These are phyloP conservation scores for Linepithema humile DNA, from an alignment of 1,140 invertebrate species.

Conservation along the genomic window DNA sequence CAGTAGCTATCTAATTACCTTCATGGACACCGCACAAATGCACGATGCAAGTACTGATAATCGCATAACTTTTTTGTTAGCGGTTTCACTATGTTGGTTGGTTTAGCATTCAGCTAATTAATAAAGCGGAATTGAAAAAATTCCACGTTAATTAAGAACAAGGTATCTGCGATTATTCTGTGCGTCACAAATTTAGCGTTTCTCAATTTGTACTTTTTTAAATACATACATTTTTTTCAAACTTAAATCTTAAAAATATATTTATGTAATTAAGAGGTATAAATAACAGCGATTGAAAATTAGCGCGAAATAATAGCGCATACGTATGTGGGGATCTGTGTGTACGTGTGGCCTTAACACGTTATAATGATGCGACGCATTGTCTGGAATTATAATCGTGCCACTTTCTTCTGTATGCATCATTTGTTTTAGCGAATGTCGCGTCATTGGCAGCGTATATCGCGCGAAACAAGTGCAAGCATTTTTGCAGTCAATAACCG, in stretches of 20 bases:
- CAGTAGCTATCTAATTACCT: slow-evolving; percentile 74
- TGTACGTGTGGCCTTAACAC: neutral
- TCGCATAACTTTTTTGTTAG: slow-evolving; percentile 54
- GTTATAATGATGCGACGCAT: neutral
- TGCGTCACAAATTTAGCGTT: too few species aligned
- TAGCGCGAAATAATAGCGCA: neutral
- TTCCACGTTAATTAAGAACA: neutral
- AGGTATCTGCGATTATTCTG: neutral
- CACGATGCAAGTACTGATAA: slow-evolving; percentile 63
- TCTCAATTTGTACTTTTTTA: neutral
- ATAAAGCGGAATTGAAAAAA: slow-evolving; percentile 30
- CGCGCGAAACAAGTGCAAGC: slow-evolving; percentile 20
- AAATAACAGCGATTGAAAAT: neutral
- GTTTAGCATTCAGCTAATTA: slow-evolving; percentile 62
- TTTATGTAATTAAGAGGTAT: neutral
- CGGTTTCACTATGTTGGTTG: slow-evolving; percentile 58
- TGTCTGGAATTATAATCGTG: slow-evolving; percentile 54
- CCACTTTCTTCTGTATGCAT: slow-evolving; percentile 23
- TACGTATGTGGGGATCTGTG: neutral
- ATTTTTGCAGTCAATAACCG: slow-evolving; percentile 76
- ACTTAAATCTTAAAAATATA: neutral
- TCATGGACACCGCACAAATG: slow-evolving; percentile 65
- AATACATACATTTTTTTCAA: neutral
- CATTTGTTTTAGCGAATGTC: slow-evolving; percentile 42
- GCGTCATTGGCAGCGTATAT: slow-evolving; percentile 42